Evolutionary conservation across 2,113 vertebrate species (phyloP), one percentile per base, ranked within the genome.

Genomic region (Neogale vison): DNA sequence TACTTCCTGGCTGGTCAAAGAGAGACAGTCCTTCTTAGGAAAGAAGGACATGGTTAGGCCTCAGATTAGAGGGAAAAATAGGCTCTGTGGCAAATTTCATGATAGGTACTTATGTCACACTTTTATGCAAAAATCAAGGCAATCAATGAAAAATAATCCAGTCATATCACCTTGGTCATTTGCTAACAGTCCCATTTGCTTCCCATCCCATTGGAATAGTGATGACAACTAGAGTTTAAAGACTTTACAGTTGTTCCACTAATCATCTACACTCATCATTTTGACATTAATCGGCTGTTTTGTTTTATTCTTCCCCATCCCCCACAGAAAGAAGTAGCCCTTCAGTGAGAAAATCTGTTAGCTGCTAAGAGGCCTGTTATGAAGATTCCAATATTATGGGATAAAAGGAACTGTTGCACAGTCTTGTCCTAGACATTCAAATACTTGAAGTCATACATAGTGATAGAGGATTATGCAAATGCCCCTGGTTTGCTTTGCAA

Each of bases 401-500:
- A 59, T 84, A 81, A 93, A 79, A 69, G 21, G 13, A 85, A 61
- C 88, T 83, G 24, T 72, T 92, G 4, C 15, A 83, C 3, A n/a
- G 42, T 50, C 52, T 42, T 42, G 29, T 72, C 92, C 42, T 79
- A 84, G 61, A 89, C 92, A 65, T 76, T 89, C 50, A 93, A 84
- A 59, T 89, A 86, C 45, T 29, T 21, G 18, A 91, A 84, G 20
- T 77, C 9, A 71, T 93, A 92, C 42, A 1, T 10, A 42, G 23
- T 31, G 14, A 39, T 26, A 29, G 57, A 17, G 14, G 80, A 39
- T 50, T 88, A 85, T 86, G 45, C 80, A 93, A 93, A 82, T 67
- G 82, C 6, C 52, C 34, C 52, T 82, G 52, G 26, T 97, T 96
- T 95, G 39, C 45, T 95, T 91, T 94, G 77, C 93, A 69, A 93